phyloP scores from a whole-genome alignment of 2,113 vertebrate species.

The Silurus glanis region DNA sequence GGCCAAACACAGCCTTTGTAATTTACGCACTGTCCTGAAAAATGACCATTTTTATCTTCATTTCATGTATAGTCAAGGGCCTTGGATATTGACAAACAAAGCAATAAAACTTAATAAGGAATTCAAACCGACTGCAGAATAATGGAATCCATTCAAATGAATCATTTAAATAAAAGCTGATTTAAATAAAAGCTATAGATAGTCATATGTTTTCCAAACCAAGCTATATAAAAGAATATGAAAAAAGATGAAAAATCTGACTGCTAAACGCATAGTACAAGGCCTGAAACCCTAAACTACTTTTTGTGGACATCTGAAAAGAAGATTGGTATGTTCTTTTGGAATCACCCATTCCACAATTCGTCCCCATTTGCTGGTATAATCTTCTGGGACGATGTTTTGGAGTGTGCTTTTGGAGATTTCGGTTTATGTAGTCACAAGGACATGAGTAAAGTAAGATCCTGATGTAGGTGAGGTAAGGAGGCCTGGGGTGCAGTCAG shows the following conservation, averaged over 20 bases:
- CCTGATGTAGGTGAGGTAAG: too few relatives aligned
- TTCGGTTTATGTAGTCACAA: too few relatives aligned
- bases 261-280: neutral
- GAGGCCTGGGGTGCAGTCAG: too few relatives aligned
- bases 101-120: neutral
- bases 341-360: too few relatives aligned
- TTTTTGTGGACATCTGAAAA: too few relatives aligned
- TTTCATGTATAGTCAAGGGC: neutral
- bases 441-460: too few relatives aligned
- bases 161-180: neutral
- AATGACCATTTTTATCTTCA: neutral
- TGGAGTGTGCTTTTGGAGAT: too few relatives aligned
- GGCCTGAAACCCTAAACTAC: neutral
- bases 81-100: neutral
- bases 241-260: neutral
- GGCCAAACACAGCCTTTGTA: neutral
- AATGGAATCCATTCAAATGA: conserved; percentile 1
- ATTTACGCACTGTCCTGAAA: neutral
- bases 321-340: too few relatives aligned
- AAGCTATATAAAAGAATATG: neutral
- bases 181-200: neutral
- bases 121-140: conserved; percentile 1
- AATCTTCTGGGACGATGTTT: too few relatives aligned
- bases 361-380: too few relatives aligned
- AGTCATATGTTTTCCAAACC: neutral